phyloP scores from a whole-genome alignment of 2,797 vertebrate species.

The Sebastes matsubarae region DNA sequence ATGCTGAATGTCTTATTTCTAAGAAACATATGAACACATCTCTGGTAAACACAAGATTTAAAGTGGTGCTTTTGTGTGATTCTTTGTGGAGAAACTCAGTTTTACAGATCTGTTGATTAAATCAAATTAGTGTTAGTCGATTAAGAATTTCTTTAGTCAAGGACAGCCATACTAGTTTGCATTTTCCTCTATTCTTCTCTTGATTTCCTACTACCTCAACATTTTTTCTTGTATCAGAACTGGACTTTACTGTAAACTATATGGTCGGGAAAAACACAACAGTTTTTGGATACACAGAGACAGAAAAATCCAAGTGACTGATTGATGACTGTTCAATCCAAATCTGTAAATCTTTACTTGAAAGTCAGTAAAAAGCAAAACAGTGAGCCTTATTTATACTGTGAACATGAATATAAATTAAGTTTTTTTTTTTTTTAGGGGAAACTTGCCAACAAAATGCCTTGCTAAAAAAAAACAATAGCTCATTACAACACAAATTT shows the following conservation, averaged over 20 bases:
- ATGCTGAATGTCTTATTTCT: no score
- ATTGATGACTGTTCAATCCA: background rate
- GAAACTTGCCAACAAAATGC: background rate
- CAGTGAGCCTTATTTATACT: background rate
- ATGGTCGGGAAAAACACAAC: background rate
- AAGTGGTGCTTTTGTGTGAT: no score
- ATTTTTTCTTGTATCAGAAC: background rate
- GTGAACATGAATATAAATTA: background rate
- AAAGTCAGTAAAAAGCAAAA: background rate
- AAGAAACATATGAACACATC: background rate
- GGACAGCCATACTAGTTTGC: background rate
- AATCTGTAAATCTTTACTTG: background rate
- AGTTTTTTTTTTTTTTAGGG: background rate
- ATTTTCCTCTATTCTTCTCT: background rate
- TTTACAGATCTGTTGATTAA: no score
- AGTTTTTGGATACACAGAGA: background rate
- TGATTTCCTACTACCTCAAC: background rate
- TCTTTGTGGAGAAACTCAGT: no score
- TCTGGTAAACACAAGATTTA: background rate
- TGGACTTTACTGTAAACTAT: background rate
- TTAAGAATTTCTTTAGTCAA: fast-evolving
- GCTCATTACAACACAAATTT: background rate
- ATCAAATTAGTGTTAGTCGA: no score
- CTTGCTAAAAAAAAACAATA: background rate
- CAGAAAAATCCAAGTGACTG: background rate